phyloP scores from a whole-genome alignment of 2,888 invertebrate species.

The Entomobrya multifasciata region DNA sequence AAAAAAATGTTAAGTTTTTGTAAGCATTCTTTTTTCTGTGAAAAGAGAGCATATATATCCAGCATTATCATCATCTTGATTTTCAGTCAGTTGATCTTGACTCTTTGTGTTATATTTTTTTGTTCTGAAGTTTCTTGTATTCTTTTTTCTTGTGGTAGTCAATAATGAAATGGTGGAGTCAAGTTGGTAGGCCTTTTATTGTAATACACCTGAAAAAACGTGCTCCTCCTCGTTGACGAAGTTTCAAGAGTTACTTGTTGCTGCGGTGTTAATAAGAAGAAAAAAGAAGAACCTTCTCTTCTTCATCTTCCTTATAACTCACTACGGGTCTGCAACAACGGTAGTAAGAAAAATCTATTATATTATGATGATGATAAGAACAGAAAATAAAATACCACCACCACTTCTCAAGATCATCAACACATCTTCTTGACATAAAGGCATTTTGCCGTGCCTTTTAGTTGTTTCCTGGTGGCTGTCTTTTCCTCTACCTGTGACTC shows the following conservation, averaged over 20 bases:
- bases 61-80: constrained; percentile 48
- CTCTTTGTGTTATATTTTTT: constrained; percentile 39
- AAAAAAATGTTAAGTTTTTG: constrained; percentile 3
- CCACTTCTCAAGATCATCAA: constrained; percentile 48
- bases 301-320: not conserved
- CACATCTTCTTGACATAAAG: constrained; percentile 52
- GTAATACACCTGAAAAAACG: not conserved
- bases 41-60: constrained; percentile 55
- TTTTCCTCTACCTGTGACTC: constrained; percentile 42
- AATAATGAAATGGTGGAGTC: constrained; percentile 72
- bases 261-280: constrained; percentile 61
- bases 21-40: constrained; percentile 37
- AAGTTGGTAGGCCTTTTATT: constrained; percentile 52
- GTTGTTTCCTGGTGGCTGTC: constrained; percentile 62
- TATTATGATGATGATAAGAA: not conserved
- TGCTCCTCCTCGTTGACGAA: constrained; percentile 66
- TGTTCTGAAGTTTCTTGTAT: too few relatives aligned
- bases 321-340: not conserved
- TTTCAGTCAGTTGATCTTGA: constrained; percentile 49
- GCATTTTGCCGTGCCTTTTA: constrained; percentile 57
- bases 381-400: constrained; percentile 25
- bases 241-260: constrained; percentile 49
- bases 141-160: constrained; percentile 59
- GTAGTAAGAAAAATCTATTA: too few relatives aligned
- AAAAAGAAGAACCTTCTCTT: constrained; percentile 56